phyloP scores from a whole-genome alignment of 1,140 invertebrate species.

The Drosophila kepulauana region DNA sequence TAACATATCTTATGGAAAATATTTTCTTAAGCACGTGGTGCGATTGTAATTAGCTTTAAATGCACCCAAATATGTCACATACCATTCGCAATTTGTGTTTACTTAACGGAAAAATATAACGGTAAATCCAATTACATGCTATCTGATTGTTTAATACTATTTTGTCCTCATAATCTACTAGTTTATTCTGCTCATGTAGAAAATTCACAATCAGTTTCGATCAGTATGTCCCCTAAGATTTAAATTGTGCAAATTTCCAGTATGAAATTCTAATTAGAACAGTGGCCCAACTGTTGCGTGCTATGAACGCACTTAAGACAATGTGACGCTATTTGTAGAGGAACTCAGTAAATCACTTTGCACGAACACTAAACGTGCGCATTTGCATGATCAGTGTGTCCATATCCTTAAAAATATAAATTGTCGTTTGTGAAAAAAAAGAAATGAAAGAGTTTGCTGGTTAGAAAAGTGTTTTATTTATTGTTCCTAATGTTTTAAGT shows the following conservation, averaged over 20 bases:
- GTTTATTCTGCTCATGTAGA: not conserved
- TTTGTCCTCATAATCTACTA: not conserved
- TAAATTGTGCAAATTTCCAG: not conserved
- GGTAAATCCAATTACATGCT: not conserved
- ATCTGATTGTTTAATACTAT: not conserved
- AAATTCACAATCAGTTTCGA: not conserved
- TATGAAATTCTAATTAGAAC: not conserved
- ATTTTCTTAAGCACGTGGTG: not conserved
- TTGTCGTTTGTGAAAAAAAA: no score
- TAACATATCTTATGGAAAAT: no score
- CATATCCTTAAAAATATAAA: no score
- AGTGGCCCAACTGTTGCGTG: not conserved
- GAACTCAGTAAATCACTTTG: not conserved
- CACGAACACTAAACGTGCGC: not conserved
- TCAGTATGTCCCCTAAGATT: not conserved
- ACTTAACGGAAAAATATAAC: not conserved
- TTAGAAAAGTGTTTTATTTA: not conserved
- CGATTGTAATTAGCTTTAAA: not conserved
- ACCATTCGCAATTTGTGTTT: no score
- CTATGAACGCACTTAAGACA: not conserved
- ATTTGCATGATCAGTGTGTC: no score
- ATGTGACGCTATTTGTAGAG: not conserved
- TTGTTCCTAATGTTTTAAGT: not conserved
- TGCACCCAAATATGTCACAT: not conserved
- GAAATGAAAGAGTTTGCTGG: not conserved